Evolutionary conservation across 2,797 vertebrate genomes (phyloP).

Genomic region (Pangasius krempfi): DNA sequence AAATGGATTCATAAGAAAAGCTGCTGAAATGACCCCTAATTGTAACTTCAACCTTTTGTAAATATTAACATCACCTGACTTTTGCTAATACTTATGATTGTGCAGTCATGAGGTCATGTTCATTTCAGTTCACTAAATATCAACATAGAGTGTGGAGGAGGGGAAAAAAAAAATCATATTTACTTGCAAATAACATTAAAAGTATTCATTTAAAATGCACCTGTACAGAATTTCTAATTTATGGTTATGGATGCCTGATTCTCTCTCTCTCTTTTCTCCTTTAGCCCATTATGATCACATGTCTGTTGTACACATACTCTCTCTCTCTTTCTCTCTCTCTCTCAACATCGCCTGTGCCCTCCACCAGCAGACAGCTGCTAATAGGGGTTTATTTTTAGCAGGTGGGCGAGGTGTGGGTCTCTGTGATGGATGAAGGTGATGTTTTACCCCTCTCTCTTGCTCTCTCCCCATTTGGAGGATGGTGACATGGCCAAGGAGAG

Average conservation of each 20-base stretch:
- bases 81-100: background rate
- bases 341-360: constrained; percentile 42
- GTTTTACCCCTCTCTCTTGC: constrained; percentile 64
- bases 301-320: constrained; percentile 24
- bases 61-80: background rate
- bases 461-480: constrained; percentile 18
- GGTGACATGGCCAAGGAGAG: constrained; percentile 36
- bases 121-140: background rate
- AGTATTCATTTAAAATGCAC: background rate
- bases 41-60: background rate
- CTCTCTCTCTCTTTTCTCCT: background rate
- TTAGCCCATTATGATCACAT: constrained; percentile 21
- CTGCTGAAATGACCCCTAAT: background rate
- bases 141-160: background rate
- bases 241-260: background rate
- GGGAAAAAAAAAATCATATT: background rate
- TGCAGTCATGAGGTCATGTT: background rate
- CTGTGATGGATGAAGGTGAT: constrained; percentile 75
- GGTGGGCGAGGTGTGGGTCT: constrained; percentile 66
- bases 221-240: background rate
- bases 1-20: background rate
- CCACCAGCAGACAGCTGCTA: constrained; percentile 69
- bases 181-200: constrained; percentile 9
- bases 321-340: constrained; percentile 16
- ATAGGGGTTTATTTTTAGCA: constrained; percentile 80